Base-by-base conservation (phyloP, 2,797 vertebrate genomes). In the Myotis myotis region DNA sequence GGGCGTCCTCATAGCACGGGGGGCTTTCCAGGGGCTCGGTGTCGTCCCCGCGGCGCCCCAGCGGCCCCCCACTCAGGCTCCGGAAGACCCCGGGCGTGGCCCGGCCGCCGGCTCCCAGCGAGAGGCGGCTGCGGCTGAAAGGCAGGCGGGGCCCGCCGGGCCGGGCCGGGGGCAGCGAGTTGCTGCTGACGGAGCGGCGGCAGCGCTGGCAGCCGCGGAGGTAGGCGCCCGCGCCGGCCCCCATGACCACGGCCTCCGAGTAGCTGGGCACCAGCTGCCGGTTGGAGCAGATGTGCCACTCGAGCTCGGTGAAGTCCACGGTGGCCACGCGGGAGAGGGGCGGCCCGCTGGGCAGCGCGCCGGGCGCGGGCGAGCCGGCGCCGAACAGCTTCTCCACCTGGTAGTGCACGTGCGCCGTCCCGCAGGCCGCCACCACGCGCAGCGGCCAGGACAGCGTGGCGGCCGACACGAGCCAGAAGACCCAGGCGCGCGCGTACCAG, bases 241-340 rank as follows among this genome's bases (percentile, higher is more conserved):
- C 99, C 99, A 99, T 99, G 38, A 99, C 98, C 94, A 99, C 97
- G 1, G 99, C 99, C 96, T 99, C 99, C 0, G 99, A 99, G 97
- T 99, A 99, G 98, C 99, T 99, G 30, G 99, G 99, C 71, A 99
- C 99, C 98, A 99, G 98, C 97, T 99, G 99, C 95, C 99, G 99
- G 98, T 99, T 99, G 97, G 99, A 99, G 94, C 99, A 99, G 97
- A 99, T 99, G 98, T 99, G 99, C 99, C 99, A 99, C 97, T 99
- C 99, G 92, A 99, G 97, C 96, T 99, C 99, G 0, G 99, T 99
- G 98, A 99, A 99, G 98, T 99, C 99, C 97, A 99, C 99, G 0
- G 99, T 99, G 98, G 99, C 99, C 96, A 99, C 99, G 0, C 99
- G 98, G 2, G 99, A 99, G 90, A 99, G 90, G 72, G 98, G 62